Base-by-base conservation (phyloP, 2,888 invertebrate genomes). In the Noctua janthe region DNA sequence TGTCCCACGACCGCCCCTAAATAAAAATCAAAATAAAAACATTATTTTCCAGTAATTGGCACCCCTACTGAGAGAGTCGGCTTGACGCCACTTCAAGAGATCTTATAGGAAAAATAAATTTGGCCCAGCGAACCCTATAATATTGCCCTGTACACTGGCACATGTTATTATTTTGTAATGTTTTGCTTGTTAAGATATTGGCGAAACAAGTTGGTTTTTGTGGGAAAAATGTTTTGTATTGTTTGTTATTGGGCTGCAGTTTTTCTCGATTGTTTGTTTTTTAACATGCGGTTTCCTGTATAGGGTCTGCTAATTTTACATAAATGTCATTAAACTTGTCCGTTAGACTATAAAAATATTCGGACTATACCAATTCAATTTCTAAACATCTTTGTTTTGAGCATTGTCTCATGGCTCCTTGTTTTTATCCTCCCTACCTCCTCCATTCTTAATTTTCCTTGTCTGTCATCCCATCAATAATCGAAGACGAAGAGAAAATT, bases 1-100 rank as follows among this genome's bases (percentile, higher is more conserved):
- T 94, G 95, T 97, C 97, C 96, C 96, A 96, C 96, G 95, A 95
- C 95, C 96, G 95, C 96, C 97, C 96, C 96, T 95, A 96, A 97
- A 96, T 96, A 96, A 96, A 97, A 96, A 95, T 94, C 91, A 94
- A 95, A 96, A 95, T 95, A 96, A 91, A 85, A 96, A 96, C 95
- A 95, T 95, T 97, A 96, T 96, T 96, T 96, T 92, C 90, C 94
- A 92, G 95, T 96, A 97, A 97, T 97, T 97, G 97, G 97, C 96
- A 94, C 96, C 97, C 97, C 97, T 96, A 94, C 94, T 92, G 97
- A 72, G 93, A 93, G 90, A 91, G 91, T 90, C 95, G 90, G 95
- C 95, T 96, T 95, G 96, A 95, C 94, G 94, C 94, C 95, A 94
- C 95, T 95, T 95, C 93, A 95, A 94, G 93, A 95, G 95, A 95